A percentile compares a stretch with the other conserved stretches of the same genome.
phyloP scores from a whole-genome alignment of 2,888 invertebrate species.

The Ophion obscuratus region DNA sequence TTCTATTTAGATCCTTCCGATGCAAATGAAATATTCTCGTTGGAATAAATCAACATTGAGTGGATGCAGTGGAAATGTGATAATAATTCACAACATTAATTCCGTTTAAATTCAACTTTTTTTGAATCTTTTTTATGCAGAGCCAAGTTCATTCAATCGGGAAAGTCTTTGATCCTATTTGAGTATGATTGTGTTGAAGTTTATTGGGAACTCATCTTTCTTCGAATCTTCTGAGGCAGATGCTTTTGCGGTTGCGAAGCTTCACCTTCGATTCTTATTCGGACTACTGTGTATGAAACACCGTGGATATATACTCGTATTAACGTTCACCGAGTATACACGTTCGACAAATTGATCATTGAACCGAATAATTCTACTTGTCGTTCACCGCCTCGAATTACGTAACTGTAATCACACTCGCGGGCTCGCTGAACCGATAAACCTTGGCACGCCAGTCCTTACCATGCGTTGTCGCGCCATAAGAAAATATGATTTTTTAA shows the following conservation, averaged over 20 bases:
- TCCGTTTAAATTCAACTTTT: too few relatives aligned
- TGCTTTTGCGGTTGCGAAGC: neutral
- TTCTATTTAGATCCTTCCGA: too few relatives aligned
- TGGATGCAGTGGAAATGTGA: too few relatives aligned
- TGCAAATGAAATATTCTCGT: too few relatives aligned
- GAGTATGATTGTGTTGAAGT: neutral
- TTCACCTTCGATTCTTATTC: conserved; percentile 16
- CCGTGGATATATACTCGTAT: conserved; percentile 26
- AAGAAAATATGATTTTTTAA: conserved; percentile 51
- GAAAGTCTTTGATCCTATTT: too few relatives aligned
- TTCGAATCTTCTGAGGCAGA: neutral
- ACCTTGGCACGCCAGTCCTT: conserved; percentile 67
- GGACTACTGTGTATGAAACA: conserved; percentile 10
- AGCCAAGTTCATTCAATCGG: too few relatives aligned
- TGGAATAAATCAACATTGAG: too few relatives aligned
- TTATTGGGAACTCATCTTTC: neutral
- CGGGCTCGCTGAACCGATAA: conserved; percentile 78
- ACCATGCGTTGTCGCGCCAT: conserved; percentile 43
- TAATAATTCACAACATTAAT: too few relatives aligned
- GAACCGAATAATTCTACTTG: conserved; percentile 78
- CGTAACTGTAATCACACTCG: conserved; percentile 74
- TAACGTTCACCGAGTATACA: conserved; percentile 61
- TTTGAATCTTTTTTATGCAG: too few relatives aligned
- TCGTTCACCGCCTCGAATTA: conserved; percentile 72
- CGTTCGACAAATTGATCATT: conserved; percentile 79